Evolutionary conservation across 1,140 invertebrate genomes (phyloP), one percentile per base, ranked within the genome.

Genomic region (Bemisia tabaci): DNA sequence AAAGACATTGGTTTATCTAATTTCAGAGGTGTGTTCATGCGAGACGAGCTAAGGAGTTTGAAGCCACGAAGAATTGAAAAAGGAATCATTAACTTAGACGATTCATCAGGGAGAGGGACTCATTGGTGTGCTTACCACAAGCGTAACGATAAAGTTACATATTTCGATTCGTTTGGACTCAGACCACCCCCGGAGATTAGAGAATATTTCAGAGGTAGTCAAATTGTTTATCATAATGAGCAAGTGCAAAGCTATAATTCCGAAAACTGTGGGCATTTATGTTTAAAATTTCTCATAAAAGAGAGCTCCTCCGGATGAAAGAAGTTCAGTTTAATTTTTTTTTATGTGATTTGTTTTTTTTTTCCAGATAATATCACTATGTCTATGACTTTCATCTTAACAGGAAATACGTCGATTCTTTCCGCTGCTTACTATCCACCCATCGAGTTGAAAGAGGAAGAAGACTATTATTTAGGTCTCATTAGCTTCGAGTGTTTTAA

Each of bases 211-310:
- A 48, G 17, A 17, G 33, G 33, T 48, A 24, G 24, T 21, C 22
- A 67, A 1, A 67, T 67, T 22, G 1, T 58, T 1, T 67, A 60
- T n/a, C 63, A 67, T 26, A 64, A 67, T 22, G 48, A 64, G 2
- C 59, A n/a, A 2, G 12, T 59, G 12, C 62, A 64, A 64, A 68
- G 22, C 12, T 60, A 1, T 60, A 33, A 68, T 23, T 58, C 62
- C 12, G 21, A n/a, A 17, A 65, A 60, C 22, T 64, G 62, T n/a
- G 62, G 48, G 22, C 26, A 64, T 21, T 27, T 68, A 48, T 68
- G 63, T 65, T 59, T 63, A 58, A 25, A 68, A 48, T 48, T 48
- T 48, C 17, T 48, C 5, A 48, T 48, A 48, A 48, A 48, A 48
- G 33, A 17, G 33, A 48, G 17, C 33, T 5, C 5, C 33, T 48